Conservation (phyloP, 2,888 invertebrate species). For the Pristionchus arcanus region DNA sequence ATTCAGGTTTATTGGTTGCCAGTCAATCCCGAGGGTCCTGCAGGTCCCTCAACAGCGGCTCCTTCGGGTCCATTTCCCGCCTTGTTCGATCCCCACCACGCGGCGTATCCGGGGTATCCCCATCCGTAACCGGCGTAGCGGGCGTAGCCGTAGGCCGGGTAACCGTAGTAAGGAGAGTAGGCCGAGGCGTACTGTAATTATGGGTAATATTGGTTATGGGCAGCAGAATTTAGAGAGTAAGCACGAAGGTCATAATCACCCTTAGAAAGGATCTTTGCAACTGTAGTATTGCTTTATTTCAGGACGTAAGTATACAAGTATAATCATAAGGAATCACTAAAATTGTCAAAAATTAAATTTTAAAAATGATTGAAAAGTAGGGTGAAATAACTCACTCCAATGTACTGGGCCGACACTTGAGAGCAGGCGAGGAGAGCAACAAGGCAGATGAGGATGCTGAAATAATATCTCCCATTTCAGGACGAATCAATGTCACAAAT, state of each 20-base stretch:
- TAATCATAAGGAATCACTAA: too few species aligned
- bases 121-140: not conserved
- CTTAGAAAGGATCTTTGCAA: too few species aligned
- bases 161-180: constrained; percentile 25
- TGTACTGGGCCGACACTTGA: not conserved
- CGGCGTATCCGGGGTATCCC: constrained; percentile 23
- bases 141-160: not conserved
- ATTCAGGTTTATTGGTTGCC: not conserved
- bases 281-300: too few species aligned
- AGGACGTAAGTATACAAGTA: too few species aligned
- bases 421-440: constrained; percentile 3
- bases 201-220: not conserved
- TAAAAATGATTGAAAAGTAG: too few species aligned
- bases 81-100: constrained; percentile 38
- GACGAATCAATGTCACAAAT: not conserved
- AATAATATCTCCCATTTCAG: not conserved
- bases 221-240: too few species aligned
- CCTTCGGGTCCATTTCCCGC: constrained; percentile 21
- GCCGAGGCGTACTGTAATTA: not conserved
- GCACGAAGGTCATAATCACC: too few species aligned
- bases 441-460: constrained; percentile 11
- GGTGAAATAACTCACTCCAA: not conserved
- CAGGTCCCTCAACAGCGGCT: not conserved
- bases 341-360: too few species aligned
- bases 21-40: not conserved